phyloP scores from a whole-genome alignment of 2,888 invertebrate species.

The Homarus gammarus region DNA sequence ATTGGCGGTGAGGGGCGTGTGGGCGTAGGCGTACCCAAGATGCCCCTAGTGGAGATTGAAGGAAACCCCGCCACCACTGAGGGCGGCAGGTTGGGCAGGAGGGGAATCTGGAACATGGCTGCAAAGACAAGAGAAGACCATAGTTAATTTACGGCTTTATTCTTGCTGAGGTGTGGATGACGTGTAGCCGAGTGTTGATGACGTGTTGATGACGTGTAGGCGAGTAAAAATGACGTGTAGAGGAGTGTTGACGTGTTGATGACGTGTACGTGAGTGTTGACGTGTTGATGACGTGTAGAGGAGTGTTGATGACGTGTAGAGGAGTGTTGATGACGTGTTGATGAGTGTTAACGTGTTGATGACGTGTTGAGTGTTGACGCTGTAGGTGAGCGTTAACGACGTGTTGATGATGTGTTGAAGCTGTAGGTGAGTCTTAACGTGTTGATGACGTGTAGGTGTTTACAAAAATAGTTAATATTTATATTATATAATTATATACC shows the following conservation, averaged over 20 bases:
- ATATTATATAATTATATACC: no score
- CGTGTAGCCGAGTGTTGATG: background rate
- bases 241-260: background rate
- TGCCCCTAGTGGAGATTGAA: conserved; percentile 34
- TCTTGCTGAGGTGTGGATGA: no score
- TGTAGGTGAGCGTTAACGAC: background rate
- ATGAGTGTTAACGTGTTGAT: conserved; percentile 8
- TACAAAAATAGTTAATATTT: no score
- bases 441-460: no score
- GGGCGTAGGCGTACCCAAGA: conserved; percentile 50
- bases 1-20: conserved; percentile 69
- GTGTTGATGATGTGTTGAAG: no score
- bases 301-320: background rate
- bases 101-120: conserved; percentile 74
- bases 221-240: background rate
- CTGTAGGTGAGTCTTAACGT: background rate
- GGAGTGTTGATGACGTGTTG: background rate
- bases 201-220: no score
- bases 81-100: conserved; percentile 71
- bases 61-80: conserved; percentile 72
- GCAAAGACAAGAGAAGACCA: background rate
- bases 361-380: background rate
- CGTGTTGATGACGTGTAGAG: background rate
- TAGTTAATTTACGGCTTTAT: no score
- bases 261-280: background rate